These are phyloP conservation scores for Raillietiella orientalis DNA, from an alignment of 2,888 invertebrate species.

Conservation along the genomic window DNA sequence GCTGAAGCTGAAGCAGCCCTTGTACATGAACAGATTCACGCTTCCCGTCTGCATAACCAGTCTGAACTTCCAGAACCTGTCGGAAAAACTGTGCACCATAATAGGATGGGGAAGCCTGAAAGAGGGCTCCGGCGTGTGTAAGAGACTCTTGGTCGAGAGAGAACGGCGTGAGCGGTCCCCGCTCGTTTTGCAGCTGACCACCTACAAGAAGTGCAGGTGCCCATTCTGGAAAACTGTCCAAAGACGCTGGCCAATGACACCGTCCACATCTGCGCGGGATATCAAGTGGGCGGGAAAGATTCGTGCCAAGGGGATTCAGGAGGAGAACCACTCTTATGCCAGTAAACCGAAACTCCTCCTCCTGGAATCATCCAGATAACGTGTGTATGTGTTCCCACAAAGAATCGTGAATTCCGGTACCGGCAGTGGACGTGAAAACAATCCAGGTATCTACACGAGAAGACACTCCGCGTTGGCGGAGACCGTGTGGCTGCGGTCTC, in stretches of 20 bases:
- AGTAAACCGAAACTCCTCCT: constrained; percentile 9
- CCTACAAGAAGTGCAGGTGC: constrained; percentile 41
- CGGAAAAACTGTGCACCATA: constrained; percentile 29
- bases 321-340: constrained; percentile 49
- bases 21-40: constrained; percentile 44
- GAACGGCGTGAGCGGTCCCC: too few species aligned
- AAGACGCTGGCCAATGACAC: constrained; percentile 26
- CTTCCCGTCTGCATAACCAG: constrained; percentile 40
- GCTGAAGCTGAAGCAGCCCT: constrained; percentile 23
- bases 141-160: neutral
- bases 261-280: constrained; percentile 41
- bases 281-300: constrained; percentile 36
- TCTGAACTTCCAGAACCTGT: constrained; percentile 18
- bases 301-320: constrained; percentile 49
- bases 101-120: constrained; percentile 51
- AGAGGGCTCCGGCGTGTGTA: constrained; percentile 24
- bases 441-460: too few species aligned
- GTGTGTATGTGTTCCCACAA: too few species aligned
- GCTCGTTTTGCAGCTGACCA: constrained; percentile 28
- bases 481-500: too few species aligned
- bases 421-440: too few species aligned
- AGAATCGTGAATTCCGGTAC: too few species aligned
- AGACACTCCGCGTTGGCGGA: too few species aligned
- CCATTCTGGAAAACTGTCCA: constrained; percentile 25
- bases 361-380: too few species aligned